Evolutionary conservation across 2,888 invertebrate genomes (phyloP).

Genomic region (Orgyia antiqua): DNA sequence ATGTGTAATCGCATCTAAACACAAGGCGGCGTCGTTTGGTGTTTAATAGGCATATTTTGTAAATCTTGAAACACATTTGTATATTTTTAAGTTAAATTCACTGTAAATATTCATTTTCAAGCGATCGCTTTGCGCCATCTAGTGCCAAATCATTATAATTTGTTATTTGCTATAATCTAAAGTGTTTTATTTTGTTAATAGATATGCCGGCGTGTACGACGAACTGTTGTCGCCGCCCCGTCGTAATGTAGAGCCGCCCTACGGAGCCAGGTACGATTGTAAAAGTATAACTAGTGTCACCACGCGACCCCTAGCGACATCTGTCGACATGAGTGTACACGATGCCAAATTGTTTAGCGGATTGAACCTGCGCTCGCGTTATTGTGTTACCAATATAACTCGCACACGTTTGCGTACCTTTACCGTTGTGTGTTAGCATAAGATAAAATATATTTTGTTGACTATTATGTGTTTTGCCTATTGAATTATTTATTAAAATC

Average conservation of each 20-base stretch:
- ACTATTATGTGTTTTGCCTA: too few species aligned
- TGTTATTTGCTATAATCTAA: too few species aligned
- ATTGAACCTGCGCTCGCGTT: constrained; percentile 56
- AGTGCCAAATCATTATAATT: too few species aligned
- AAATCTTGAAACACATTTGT: too few species aligned
- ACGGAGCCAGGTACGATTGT: constrained; percentile 76
- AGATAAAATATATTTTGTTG: too few species aligned
- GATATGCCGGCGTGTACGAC: constrained; percentile 68
- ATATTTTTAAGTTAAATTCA: too few species aligned
- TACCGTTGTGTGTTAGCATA: constrained; percentile 18
- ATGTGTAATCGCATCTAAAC: too few species aligned
- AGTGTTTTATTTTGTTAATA: constrained; percentile 38
- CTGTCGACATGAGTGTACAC: constrained; percentile 34
- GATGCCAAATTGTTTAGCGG: constrained; percentile 57
- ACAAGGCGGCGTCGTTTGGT: too few species aligned
- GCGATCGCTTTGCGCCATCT: too few species aligned
- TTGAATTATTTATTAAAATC: too few species aligned
- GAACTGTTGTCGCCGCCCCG: constrained; percentile 72
- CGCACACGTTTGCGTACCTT: constrained; percentile 9
- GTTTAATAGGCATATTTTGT: too few species aligned
- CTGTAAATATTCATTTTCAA: too few species aligned
- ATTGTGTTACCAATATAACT: constrained; percentile 21
- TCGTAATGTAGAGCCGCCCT: constrained; percentile 69
- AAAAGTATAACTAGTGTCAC: constrained; percentile 64
- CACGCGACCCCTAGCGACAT: constrained; percentile 41